Base-by-base conservation (phyloP, 1,140 invertebrate genomes). In the Mactra quadrangularis region DNA sequence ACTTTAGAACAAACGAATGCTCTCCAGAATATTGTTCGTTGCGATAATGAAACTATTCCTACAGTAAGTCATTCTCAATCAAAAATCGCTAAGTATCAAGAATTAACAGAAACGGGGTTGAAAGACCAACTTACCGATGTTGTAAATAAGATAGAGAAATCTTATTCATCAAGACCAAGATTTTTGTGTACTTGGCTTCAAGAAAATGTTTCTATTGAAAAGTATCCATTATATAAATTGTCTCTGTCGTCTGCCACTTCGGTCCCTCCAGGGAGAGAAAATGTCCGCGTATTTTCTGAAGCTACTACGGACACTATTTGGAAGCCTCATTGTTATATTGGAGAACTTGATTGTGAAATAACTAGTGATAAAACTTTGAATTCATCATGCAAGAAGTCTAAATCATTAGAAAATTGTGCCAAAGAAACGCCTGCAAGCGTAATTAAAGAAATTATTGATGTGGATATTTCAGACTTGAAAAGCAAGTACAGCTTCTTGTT, bases 131-230 rank as follows among this genome's bases (percentile, higher is more conserved):
- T n/a, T n/a, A n/a, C n/a, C n/a, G 38, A 41, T 15, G 6, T 7
- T 41, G 38, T 41, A 15, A 41, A 41, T 15, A 15, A 41, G 6
- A 7, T 15, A 15, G 38, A 15, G 15, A 7, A 7, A 6, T 41
- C 38, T 7, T 15, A 62, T 15, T 17, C 33, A 17, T 17, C 15
- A 15, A 9, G 35, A 35, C 59, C 59, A 17, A 33, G 59, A n/a
- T 62, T 62, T 35, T 33, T 62, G 29, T 62, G 59, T 17, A 35
- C 59, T 19, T 62, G 59, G 59, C 31, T 62, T 33, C 31, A 62
- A 33, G 33, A 62, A 2, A 9, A 62, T 35, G 33, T 62, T 13
- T 27, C 29, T 35, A 62, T 62, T 4, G 33, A 35, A 1, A 62
- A 33, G 9, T 62, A 33, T n/a, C 59, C 59, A 4, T 35, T 35